phyloP scores from a whole-genome alignment of 1,140 invertebrate genomes.

The Pseudobourletiella spinata region DNA sequence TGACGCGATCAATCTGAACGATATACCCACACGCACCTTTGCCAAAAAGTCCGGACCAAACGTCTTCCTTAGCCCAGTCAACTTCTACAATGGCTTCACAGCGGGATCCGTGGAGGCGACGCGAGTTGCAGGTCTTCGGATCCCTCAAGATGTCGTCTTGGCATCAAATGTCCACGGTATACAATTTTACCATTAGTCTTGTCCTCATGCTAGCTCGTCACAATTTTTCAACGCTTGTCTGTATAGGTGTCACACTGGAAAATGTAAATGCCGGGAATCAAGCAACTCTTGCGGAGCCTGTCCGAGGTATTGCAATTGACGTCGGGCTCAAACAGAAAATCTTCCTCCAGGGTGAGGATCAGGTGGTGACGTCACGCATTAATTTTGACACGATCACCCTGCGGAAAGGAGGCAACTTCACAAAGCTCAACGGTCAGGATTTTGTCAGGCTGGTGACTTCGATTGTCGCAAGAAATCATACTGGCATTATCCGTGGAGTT shows the following conservation, averaged over 20 bases:
- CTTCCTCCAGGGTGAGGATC: too few species aligned
- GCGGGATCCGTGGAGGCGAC: background rate
- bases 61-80: background rate
- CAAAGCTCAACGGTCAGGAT: constrained; percentile 3
- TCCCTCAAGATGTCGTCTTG: constrained; percentile 8
- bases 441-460: background rate
- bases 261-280: background rate
- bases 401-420: background rate
- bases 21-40: background rate
- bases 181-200: too few species aligned
- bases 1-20: background rate
- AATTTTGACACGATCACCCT: background rate
- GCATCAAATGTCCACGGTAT: constrained; percentile 11
- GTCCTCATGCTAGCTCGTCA: too few species aligned
- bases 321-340: background rate
- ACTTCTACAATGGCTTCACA: background rate
- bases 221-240: too few species aligned
- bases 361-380: background rate
- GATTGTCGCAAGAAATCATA: constrained; percentile 2
- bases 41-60: constrained; percentile 8
- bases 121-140: background rate
- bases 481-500: constrained; percentile 6
- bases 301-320: background rate
- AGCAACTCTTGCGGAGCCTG: background rate
- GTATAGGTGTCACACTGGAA: background rate